Evolutionary conservation across 2,797 vertebrate species (phyloP), one percentile per base, ranked within the genome.

Genomic region (Diglossa cyanea): DNA sequence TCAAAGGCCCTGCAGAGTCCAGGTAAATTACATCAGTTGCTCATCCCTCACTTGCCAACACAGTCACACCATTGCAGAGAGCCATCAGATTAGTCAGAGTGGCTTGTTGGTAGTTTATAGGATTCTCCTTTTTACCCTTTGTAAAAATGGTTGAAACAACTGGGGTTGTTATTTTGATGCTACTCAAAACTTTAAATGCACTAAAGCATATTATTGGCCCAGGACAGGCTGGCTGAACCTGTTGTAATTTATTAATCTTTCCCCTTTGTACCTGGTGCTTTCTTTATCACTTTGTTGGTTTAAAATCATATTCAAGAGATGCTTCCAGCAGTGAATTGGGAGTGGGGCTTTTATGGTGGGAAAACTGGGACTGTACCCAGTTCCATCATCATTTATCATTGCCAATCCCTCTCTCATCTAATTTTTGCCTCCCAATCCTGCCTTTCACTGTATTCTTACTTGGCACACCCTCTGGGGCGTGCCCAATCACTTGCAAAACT

Each of bases 291-390:
- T 58, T 89, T 50, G 19, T 73, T 45, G n/a, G 26, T 58, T 90
- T 78, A 71, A 91, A 30, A 44, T 60, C 54, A 67, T 75, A 90
- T 17, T 23, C 42, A 94, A 81, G 67, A 85, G 87, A 92, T 92
- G 86, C 92, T 95, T 96, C 90, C 88, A 94, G 88, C 72, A 92
- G 82, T 55, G 75, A 94, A 80, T 82, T 94, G 86, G 85, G 88
- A 88, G 62, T 78, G 18, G 19, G 67, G 14, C 33, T 93, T 95
- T 85, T 75, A 55, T 0, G 3, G 24, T 76, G 75, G 75, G 82
- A 72, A 91, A 92, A 82, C 19, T n/a, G 60, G 72, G 62, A 73
- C 30, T 0, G 2, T 54, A 39, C 24, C 11, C 51, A 78, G 70
- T 5, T 68, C 66, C 30, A 44, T 37, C 53, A 39, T 58, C 9